These are phyloP conservation scores for Acanthosoma haemorrhoidale DNA, from an alignment of 2,888 invertebrate genomes.

Conservation along the genomic window DNA sequence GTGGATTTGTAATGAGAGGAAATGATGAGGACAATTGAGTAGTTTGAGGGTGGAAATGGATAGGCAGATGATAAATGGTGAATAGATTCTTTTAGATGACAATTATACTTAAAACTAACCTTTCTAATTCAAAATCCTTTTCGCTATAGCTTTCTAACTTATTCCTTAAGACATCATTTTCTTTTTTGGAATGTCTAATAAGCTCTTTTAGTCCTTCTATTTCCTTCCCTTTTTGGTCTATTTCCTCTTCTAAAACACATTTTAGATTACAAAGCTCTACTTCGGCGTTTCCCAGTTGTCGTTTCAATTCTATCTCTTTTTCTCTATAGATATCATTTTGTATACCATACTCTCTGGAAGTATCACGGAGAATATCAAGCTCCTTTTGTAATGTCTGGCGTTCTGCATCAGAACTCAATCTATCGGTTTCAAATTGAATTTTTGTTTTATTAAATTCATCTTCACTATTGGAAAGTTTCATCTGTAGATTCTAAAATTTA, in stretches of 20 bases:
- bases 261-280: conserved; percentile 23
- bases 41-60: no score
- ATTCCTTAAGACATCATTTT: not conserved
- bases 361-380: conserved; percentile 7
- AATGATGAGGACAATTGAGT: no score
- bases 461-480: not conserved
- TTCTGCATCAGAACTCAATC: not conserved
- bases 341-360: conserved; percentile 31
- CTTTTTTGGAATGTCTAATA: not conserved
- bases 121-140: not conserved
- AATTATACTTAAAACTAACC: not conserved
- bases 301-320: conserved; percentile 36
- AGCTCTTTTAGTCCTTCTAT: not conserved
- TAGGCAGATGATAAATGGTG: no score
- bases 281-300: conserved; percentile 32
- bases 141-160: not conserved
- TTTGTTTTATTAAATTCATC: not conserved
- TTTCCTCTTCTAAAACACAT: conserved; percentile 15
- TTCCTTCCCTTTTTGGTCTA: not conserved
- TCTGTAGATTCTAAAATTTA: not conserved
- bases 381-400: conserved; percentile 7
- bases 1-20: no score
- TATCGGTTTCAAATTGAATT: not conserved
- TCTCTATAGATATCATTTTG: conserved; percentile 32
- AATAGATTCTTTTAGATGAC: no score